Base-by-base conservation (phyloP, 1,140 invertebrate species). In the Hermetia illucens region DNA sequence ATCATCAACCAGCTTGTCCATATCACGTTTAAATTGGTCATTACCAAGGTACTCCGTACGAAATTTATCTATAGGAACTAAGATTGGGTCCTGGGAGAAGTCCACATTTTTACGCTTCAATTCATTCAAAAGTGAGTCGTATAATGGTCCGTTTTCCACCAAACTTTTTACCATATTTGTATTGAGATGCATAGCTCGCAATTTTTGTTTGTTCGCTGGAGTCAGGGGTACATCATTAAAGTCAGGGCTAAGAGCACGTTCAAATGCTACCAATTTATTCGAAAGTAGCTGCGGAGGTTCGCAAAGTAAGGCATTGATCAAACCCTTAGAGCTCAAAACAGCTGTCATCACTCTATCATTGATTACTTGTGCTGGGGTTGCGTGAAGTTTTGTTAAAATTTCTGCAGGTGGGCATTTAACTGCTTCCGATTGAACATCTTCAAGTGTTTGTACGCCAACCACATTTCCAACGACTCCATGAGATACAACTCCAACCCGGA, bases 131-230 rank as follows among this genome's bases (percentile, higher is more conserved):
- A 72, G 45, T 48, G 68, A 69, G 22, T 72, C 70, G 44, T 71
- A 72, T 8, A 72, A 54, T 1, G 68, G 64, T 3, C 70, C 70
- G 45, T 71, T 66, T 43, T 65, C 68, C 1, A 71, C 64, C 2
- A 70, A 62, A 48, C 70, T 72, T 34, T 68, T 42, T 16, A 58
- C 36, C 0, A 48, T 48, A 1, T 46, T 39, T 3, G 39, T 44
- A 36, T 51, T 57, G 3, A 57, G 49, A 1, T 51, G 52, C 34
- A 50, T 32, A 17, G 10, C 17, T 9, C 6, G 5, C 1, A 57
- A 33, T 21, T 57, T 57, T 13, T 50, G 34, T 27, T 43, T 52
- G 13, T 27, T 27, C 13, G 8, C 24, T 13, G 13, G 8, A 13
- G 8, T 27, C 24, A 32, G 16, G 17, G 8, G 6, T 6, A 16